Conservation (phyloP, 1,140 invertebrate species). For the Bombus polaris region DNA sequence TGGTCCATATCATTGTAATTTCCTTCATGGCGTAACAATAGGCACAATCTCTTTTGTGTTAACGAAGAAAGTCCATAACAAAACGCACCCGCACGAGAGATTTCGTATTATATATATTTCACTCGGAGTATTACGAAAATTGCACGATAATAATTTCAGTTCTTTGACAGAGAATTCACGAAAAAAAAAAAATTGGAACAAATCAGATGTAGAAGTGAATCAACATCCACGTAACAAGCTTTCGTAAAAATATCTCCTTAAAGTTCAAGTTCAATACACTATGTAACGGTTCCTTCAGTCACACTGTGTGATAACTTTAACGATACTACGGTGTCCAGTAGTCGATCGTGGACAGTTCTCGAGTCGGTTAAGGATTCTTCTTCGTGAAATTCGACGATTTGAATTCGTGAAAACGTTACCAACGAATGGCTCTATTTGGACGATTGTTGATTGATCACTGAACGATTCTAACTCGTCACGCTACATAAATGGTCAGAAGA, state of each 20-base stretch:
- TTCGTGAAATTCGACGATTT: no score
- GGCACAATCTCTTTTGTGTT: not conserved
- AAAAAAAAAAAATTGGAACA: no score
- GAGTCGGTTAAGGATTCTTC: no score
- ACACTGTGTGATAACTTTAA: not conserved
- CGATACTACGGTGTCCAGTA: no score
- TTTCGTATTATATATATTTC: not conserved
- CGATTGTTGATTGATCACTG: not conserved
- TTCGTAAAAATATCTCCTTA: not conserved
- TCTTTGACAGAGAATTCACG: no score
- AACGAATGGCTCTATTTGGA: not conserved
- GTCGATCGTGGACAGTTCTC: no score
- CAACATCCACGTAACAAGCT: no score
- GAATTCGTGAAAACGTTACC: no score
- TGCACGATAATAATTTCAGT: no score
- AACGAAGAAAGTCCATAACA: no score
- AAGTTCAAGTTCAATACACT: not conserved
- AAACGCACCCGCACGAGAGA: not conserved
- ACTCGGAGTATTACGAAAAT: no score
- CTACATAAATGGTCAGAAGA: not conserved
- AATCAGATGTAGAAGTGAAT: no score
- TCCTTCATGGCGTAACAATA: conserved; percentile 82
- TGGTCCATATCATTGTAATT: conserved; percentile 83
- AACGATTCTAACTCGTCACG: not conserved
- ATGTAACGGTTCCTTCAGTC: not conserved